Base-by-base conservation (phyloP, 2,797 vertebrate species). In the Trachurus trachurus region DNA sequence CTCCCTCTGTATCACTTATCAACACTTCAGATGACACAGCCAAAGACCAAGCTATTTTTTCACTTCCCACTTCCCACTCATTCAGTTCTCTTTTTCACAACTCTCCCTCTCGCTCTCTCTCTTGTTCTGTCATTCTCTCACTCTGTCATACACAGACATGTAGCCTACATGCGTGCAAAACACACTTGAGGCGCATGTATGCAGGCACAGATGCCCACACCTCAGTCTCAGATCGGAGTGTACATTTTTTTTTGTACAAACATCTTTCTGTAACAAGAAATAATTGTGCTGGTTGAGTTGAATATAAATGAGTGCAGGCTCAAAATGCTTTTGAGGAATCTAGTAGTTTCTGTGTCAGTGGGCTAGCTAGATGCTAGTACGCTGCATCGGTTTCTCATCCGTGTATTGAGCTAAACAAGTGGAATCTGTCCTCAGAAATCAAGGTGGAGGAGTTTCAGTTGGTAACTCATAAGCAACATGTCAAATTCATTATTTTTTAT, bases 1-100 rank as follows among this genome's bases (percentile, higher is more conserved):
- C 66, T 86, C 80, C 86, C 61, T 81, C 83, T 68, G 74, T 87
- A 79, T 87, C 86, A 80, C 87, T 86, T 84, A 91, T 89, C 87
- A 92, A 89, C 88, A 88, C 88, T 83, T 84, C 37, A 66, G 22
- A 88, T 84, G 79, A 87, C 63, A 76, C 65, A 84, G 80, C 71
- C 84, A 68, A 71, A 88, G 83, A 83, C 73, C 74, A 52, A 73
- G 86, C 85, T 90, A 82, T 91, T 88, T 87, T 83, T 85, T 81
- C 78, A 54, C 67, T 80, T 58, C 59, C 39, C 78, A 65, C 85
- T 82, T 88, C 83, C 79, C 83, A 81, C 85, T 86, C 82, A 76
- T 84, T 80, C 74, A 70, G 40, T 77, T 81, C 75, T 83, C 67
- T 71, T 68, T 78, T 85, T 89, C 85, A 80, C 85, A 87, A 11